Base-by-base conservation (phyloP, 2,888 invertebrate genomes). In the Heteropelma amictum region DNA sequence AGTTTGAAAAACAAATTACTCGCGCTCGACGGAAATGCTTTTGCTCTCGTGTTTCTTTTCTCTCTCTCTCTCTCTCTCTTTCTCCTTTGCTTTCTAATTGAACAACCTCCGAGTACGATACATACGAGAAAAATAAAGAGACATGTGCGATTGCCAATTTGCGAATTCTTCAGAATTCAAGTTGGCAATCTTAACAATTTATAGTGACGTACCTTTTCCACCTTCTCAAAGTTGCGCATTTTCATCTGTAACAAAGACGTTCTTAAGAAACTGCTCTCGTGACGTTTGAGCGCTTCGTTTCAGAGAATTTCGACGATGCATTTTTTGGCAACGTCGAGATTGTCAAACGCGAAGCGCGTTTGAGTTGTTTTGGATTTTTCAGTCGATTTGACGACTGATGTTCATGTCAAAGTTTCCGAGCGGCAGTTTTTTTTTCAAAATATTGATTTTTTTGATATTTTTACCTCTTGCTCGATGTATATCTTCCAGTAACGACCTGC, bases 401-500 rank as follows among this genome's bases (percentile, higher is more conserved):
- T 33, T 33, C 8, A 1, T 33, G n/a, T n/a, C n/a, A n/a, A 33
- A 33, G 8, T 33, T 33, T 10, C n/a, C 33, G 10, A 33, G n/a
- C 1, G 33, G n/a, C 35, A n/a, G 4, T n/a, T n/a, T 35, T 1
- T n/a, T 35, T 3, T 35, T 10, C 10, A 35, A 45, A 8, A 19
- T 2, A 60, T n/a, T 33, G 28, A 30, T 49, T 45, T 45, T 38
- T 65, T 35, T 54, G 7, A 38, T 12, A 10, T 6, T 56, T 49
- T 68, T 90, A 96, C 96, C 94, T 98, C 98, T 90, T 98, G 97
- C 87, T 98, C 98, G 82, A 98, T 98, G 90, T 98, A 99, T 82
- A 98, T 96, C 90, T 98, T 98, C 99, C 99, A 99, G 89, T 96
- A 99, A 70, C 98, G 93, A 1, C 99, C 99, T 3, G 98, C 96